phyloP scores from a whole-genome alignment of 1,140 invertebrate genomes.

The Sinella curviseta region DNA sequence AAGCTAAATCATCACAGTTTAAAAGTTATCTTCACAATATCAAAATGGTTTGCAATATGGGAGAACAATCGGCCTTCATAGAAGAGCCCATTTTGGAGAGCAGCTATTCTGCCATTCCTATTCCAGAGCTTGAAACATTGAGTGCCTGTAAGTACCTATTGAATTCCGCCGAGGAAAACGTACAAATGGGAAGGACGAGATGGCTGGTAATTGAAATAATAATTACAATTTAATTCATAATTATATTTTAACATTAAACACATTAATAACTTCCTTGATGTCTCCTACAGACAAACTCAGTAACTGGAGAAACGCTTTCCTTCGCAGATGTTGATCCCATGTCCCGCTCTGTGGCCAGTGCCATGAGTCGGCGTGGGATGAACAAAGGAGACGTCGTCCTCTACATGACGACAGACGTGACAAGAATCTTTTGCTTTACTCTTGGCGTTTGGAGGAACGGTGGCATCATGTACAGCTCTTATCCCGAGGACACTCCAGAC shows the following conservation, averaged over 20 bases:
- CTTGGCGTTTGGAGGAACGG: slow-evolving; percentile 45
- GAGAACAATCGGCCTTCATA: not conserved
- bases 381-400: slow-evolving; percentile 46
- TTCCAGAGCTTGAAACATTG: slow-evolving; percentile 34
- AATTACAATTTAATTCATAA: too few species aligned
- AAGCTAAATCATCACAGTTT: not conserved
- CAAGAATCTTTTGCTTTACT: slow-evolving; percentile 38
- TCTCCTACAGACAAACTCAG: slow-evolving; percentile 43
- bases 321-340: slow-evolving; percentile 46
- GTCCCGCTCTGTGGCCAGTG: slow-evolving; percentile 36
- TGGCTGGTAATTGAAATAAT: slow-evolving; percentile 39
- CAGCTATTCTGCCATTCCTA: slow-evolving; percentile 32
- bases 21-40: slow-evolving; percentile 27
- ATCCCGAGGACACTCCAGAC: slow-evolving; percentile 47
- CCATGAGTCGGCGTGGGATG: slow-evolving; percentile 45
- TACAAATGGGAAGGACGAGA: slow-evolving; percentile 29
- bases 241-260: not conserved
- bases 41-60: slow-evolving; percentile 22
- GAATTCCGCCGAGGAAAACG: slow-evolving; percentile 35
- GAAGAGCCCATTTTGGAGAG: slow-evolving; percentile 39
- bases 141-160: slow-evolving; percentile 42
- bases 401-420: slow-evolving; percentile 46
- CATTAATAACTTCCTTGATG: not conserved
- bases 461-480: slow-evolving; percentile 45
- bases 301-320: slow-evolving; percentile 37